Evolutionary conservation across 2,797 vertebrate species (phyloP).

Genomic region (Furcifer pardalis): DNA sequence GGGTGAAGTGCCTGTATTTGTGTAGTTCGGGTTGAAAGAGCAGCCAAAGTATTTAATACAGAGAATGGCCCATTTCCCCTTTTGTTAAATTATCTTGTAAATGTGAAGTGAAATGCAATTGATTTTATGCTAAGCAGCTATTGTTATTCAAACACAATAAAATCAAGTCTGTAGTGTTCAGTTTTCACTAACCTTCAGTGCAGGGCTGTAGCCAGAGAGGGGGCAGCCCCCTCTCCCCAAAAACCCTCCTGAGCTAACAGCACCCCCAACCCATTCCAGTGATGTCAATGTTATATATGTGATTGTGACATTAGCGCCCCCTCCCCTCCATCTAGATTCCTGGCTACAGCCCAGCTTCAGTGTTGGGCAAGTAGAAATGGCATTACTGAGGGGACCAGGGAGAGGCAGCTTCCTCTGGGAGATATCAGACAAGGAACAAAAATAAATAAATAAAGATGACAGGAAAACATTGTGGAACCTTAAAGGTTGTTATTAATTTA

Average conservation of each 20-base stretch:
- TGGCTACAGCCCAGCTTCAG: too few relatives aligned
- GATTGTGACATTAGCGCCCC: too few relatives aligned
- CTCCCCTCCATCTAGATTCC: too few relatives aligned
- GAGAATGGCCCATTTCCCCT: conserved; percentile 16
- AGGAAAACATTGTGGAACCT: too few relatives aligned
- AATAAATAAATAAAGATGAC: too few relatives aligned
- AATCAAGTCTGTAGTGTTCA: conserved; percentile 15
- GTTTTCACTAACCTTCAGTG: conserved; percentile 25
- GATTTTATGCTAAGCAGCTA: conserved; percentile 45
- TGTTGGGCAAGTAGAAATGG: not conserved
- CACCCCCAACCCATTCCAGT: too few relatives aligned
- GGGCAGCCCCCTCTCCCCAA: too few relatives aligned
- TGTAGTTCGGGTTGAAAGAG: not conserved
- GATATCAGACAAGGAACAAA: too few relatives aligned
- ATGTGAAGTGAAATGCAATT: conserved; percentile 35
- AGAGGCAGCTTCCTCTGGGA: not conserved
- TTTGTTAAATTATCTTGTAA: conserved; percentile 33
- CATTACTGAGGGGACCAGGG: not conserved
- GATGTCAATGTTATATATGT: too few relatives aligned
- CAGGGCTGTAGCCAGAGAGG: too few relatives aligned
- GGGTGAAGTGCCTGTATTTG: not conserved
- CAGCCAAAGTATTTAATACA: not conserved
- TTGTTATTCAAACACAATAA: conserved; percentile 47
- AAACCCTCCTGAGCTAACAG: too few relatives aligned
- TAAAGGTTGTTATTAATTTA: too few relatives aligned